Evolutionary conservation across 2,113 vertebrate genomes (phyloP).

Genomic region (Cyanistes caeruleus): DNA sequence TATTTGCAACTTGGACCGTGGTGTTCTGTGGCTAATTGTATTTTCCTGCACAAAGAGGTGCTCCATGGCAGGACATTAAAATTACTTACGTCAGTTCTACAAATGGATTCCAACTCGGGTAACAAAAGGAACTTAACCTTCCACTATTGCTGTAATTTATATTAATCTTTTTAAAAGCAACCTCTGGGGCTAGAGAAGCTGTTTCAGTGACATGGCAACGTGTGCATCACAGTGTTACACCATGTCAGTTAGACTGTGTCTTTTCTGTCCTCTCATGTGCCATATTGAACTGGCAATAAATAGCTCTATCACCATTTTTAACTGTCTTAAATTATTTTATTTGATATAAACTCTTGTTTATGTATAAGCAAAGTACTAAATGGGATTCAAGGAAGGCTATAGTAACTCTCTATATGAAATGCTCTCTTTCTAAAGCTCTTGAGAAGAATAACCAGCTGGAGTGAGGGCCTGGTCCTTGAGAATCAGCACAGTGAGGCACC

Average conservation of each 20-base stretch:
- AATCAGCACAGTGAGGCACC: fast-evolving
- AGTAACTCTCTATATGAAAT: neutral
- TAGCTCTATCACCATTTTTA: neutral
- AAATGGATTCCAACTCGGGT: neutral
- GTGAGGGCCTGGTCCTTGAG: neutral
- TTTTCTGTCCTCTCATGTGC: neutral
- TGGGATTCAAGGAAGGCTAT: neutral
- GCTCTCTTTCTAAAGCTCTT: neutral
- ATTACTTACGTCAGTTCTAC: neutral
- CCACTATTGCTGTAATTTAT: neutral
- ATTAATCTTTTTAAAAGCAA: neutral
- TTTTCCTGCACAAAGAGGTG: neutral
- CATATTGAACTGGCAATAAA: neutral
- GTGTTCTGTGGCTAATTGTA: neutral
- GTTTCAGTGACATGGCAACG: neutral
- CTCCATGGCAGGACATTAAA: neutral
- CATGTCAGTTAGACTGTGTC: neutral
- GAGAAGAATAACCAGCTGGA: neutral
- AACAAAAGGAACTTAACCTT: neutral
- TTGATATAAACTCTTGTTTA: neutral
- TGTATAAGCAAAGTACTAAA: neutral
- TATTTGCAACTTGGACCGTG: neutral
- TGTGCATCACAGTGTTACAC: neutral
- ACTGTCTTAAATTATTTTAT: neutral
- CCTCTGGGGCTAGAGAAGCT: neutral